A percentile compares a stretch with the other conserved stretches of the same genome.
These are phyloP conservation scores for Rhyacophila evoluta DNA, from an alignment of 2,888 invertebrate genomes.

Conservation along the genomic window DNA sequence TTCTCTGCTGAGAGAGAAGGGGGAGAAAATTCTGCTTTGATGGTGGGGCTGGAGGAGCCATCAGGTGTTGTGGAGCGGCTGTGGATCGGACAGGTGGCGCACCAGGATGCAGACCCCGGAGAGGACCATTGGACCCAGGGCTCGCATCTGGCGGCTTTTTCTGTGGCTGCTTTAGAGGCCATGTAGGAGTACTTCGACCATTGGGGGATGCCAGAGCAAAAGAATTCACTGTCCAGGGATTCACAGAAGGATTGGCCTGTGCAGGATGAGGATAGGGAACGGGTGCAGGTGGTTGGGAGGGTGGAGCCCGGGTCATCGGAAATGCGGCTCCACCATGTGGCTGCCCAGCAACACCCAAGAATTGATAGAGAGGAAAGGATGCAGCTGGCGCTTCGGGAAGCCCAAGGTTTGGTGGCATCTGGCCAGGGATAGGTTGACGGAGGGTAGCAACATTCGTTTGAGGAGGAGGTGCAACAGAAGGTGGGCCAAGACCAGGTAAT, in stretches of 20 bases:
- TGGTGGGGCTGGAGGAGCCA: conserved; percentile 47
- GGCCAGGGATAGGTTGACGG: conserved; percentile 44
- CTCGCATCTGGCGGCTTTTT: conserved; percentile 40
- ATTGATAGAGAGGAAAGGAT: conserved; percentile 53
- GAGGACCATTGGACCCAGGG: conserved; percentile 16
- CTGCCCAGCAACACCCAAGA: conserved; percentile 52
- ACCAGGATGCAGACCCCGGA: conserved; percentile 37
- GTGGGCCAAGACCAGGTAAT: conserved; percentile 31
- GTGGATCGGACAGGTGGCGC: conserved; percentile 42
- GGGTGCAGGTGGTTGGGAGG: conserved; percentile 52
- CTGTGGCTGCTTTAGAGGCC: conserved; percentile 53
- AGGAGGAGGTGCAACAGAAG: conserved; percentile 42
- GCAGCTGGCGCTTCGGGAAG: conserved; percentile 50
- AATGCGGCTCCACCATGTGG: conserved; percentile 51
- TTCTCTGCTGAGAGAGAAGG: conserved; percentile 56
- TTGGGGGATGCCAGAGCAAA: conserved; percentile 56
- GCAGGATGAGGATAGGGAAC: conserved; percentile 49
- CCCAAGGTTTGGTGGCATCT: conserved; percentile 48
- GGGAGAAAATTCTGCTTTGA: conserved; percentile 48
- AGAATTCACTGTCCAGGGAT: conserved; percentile 56
- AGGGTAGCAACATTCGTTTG: conserved; percentile 44
- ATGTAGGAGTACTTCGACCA: conserved; percentile 54
- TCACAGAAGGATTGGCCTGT: conserved; percentile 51
- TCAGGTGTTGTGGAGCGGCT: conserved; percentile 48
- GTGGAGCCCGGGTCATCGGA: conserved; percentile 48